Conservation (phyloP, 2,888 invertebrate species). For the Drosophila suboccidentalis region DNA sequence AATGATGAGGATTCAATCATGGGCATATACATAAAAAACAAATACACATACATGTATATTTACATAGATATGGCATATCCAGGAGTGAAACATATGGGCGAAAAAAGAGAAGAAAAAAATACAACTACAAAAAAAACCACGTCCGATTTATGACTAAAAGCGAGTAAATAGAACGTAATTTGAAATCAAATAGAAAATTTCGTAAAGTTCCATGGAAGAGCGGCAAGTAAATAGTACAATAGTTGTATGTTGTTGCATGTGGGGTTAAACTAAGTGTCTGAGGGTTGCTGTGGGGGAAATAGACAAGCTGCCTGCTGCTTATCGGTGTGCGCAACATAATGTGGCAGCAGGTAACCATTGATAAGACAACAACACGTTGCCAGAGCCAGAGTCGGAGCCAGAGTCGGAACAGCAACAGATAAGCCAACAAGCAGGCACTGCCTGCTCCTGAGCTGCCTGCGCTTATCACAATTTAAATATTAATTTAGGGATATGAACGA, state of each 20-base stretch:
- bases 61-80: conserved; percentile 26
- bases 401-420: conserved; percentile 44
- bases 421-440: conserved; percentile 42
- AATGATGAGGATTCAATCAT: conserved; percentile 40
- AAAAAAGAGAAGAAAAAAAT: conserved; percentile 10
- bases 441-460: conserved; percentile 46
- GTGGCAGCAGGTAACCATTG: conserved; percentile 63
- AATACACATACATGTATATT: conserved; percentile 2
- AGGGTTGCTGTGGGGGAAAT: not conserved
- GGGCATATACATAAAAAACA: conserved; percentile 15
- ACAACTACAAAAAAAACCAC: conserved; percentile 11
- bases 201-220: conserved; percentile 46
- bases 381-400: conserved; percentile 6
- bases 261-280: conserved; percentile 2
- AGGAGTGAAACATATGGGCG: conserved; percentile 61
- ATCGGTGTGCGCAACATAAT: conserved; percentile 55
- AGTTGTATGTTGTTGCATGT: not conserved
- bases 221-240: conserved; percentile 17
- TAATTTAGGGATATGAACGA: conserved; percentile 68
- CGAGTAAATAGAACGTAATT: conserved; percentile 62
- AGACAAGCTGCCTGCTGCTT: conserved; percentile 39
- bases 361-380: conserved; percentile 46
- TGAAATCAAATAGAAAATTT: conserved; percentile 73
- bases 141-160: conserved; percentile 58
- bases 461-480: conserved; percentile 78